Evolutionary conservation across 2,888 invertebrate genomes (phyloP), one percentile per base, ranked within the genome.

Genomic region (Patella pellucida): DNA sequence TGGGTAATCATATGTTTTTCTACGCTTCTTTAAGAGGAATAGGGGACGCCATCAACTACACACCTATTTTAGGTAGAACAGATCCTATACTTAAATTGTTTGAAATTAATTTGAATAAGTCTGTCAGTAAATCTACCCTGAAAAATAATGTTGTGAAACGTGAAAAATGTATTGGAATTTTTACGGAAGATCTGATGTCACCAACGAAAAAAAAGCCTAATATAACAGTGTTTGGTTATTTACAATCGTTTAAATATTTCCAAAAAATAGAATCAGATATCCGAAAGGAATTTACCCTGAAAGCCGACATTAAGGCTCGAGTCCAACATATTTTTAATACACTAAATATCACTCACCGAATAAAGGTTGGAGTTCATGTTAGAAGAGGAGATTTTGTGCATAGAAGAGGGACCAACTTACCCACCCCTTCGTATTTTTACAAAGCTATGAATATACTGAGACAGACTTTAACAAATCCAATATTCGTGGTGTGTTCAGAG

Each of bases 401-500:
- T 72, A 86, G 89, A 75, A 73, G 81, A 15, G 89, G 91, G 0
- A 91, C 90, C 79, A 84, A 85, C 4, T 85, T 84, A 2, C 88
- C 91, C 1, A 87, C 89, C 0, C 74, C 85, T 51, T 85, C 85
- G 0, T 91, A 90, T 78, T 89, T 87, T 78, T 78, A 81, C 19
- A 80, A 80, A 69, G 90, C 88, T 12, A 88, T 88, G 88, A 77
- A 81, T n/a, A 84, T 85, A 75, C 89, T 86, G 73, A 71, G 82
- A 41, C 76, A 76, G 23, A 84, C 82, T 69, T 86, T 83, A 69
- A 71, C 68, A 3, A 79, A 89, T 79, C 85, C 89, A 1, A 76
- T 89, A 11, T 91, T 91, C 76, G 81, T 91, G 31, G 86, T 91
- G n/a, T 88, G 87, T 75, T 89, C 88, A 67, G 91, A 91, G 79